phyloP scores from a whole-genome alignment of 2,113 vertebrate genomes.

The Epinephelus fuscoguttatus region DNA sequence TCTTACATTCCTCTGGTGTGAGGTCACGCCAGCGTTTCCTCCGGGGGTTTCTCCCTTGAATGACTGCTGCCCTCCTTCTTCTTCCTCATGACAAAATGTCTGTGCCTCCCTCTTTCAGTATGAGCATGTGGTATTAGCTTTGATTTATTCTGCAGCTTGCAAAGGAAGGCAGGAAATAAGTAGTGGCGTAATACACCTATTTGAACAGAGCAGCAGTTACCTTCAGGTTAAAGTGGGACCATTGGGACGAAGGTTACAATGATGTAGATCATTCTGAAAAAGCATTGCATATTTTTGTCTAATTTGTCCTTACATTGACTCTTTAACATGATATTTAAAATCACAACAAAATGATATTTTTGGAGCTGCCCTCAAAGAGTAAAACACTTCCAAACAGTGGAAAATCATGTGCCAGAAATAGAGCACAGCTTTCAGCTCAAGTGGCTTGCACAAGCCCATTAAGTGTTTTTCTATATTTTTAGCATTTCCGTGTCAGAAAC shows the following conservation, averaged over 20 bases:
- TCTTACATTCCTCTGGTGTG: slow-evolving; percentile 88
- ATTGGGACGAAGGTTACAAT: neutral
- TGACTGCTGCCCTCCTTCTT: slow-evolving; percentile 36
- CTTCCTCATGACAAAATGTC: slow-evolving; percentile 22
- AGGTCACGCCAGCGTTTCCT: slow-evolving; percentile 86
- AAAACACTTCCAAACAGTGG: neutral
- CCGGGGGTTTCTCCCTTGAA: slow-evolving; percentile 53
- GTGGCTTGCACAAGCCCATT: neutral
- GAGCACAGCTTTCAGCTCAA: neutral
- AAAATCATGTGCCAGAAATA: neutral
- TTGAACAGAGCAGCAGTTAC: neutral
- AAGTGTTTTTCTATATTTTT: neutral
- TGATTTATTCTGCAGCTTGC: slow-evolving; percentile 4
- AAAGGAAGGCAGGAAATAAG: slow-evolving; percentile 1
- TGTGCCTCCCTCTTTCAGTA: neutral
- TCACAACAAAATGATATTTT: neutral
- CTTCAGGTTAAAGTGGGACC: neutral
- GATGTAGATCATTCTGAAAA: neutral
- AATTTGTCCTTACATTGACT: neutral
- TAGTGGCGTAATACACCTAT: neutral
- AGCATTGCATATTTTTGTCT: neutral
- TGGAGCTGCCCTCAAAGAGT: neutral
- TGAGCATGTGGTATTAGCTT: slow-evolving; percentile 45
- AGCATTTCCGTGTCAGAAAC: neutral
- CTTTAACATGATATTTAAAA: neutral